A percentile compares a stretch with the other conserved stretches of the same genome.
Evolutionary conservation across 2,797 vertebrate genomes (phyloP).

Genomic region (Eulemur coronatus): DNA sequence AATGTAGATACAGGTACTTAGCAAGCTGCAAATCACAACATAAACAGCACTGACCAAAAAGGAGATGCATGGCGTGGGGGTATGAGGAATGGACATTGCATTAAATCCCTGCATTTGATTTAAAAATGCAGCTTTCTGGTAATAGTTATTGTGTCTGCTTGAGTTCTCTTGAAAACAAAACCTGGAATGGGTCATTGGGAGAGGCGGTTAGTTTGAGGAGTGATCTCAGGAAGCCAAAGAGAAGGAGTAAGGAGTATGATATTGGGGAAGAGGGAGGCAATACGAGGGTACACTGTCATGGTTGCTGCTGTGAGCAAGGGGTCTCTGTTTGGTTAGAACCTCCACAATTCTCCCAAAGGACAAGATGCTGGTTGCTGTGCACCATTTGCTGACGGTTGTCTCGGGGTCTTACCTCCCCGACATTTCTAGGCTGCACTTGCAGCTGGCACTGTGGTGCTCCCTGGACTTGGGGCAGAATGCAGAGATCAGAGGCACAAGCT

Average conservation of each 20-base stretch:
- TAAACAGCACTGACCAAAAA: neutral
- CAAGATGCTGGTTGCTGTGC: neutral
- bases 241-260: neutral
- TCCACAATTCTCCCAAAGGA: neutral
- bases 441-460: neutral
- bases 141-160: neutral
- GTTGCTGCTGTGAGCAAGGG: neutral
- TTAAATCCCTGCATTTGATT: neutral
- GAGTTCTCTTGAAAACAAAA: neutral
- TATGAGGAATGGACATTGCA: neutral
- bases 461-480: neutral
- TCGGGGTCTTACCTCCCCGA: neutral
- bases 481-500: neutral
- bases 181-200: neutral
- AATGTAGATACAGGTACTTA: rapidly evolving
- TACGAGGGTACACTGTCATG: neutral
- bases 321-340: neutral
- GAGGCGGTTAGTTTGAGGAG: neutral
- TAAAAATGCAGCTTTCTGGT: neutral
- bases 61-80: neutral
- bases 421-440: neutral
- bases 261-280: neutral
- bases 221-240: neutral
- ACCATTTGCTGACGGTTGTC: neutral
- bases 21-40: neutral